Base-by-base conservation (phyloP, 2,113 vertebrate genomes). In the Pelecanus crispus region DNA sequence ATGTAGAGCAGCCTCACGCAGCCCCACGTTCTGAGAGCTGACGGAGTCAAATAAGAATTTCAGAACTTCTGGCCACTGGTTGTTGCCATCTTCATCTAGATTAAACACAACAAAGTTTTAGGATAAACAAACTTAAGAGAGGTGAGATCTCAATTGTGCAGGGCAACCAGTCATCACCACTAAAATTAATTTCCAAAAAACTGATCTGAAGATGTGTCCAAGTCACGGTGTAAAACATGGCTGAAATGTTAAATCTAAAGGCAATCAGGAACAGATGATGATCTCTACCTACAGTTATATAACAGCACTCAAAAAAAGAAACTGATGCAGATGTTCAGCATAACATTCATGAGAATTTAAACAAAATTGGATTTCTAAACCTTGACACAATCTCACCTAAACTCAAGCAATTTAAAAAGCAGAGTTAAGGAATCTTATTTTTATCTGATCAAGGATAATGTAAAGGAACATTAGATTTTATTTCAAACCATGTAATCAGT, bases 1-100 rank as follows among this genome's bases (percentile, higher is more conserved):
- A 97, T 99, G 99, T 38, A 99, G 97, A n/a, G 99, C 99, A 65
- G 99, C 98, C 97, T 99, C 99, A 79, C 99, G 98, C 68, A 99
- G 97, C 73, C 98, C 98, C 42, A 99, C 98, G 3, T 98, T 98
- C 93, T 99, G 99, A 52, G 99, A 99, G 97, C 99, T 99, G 77
- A 99, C 99, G 1, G 99, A 99, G 81, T 99, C 99, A 86, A 99
- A 99, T 47, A 99, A 98, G 95, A 99, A 99, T 96, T 99, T 99
- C 86, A 99, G 97, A 87, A 99, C 97, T 95, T 99, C 99, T 38
- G 99, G 99, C 99, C 99, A 99, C 94, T 99, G 99, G 95, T 99
- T 99, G 95, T 99, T 99, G 49, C 99, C 99, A 47, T 99, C 99
- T 55, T 99, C 99, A 97, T 99, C 99, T 99, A 88, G 36, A 82